Evolutionary conservation across 1,140 invertebrate species (phyloP).

Genomic region (Tribolium madens): DNA sequence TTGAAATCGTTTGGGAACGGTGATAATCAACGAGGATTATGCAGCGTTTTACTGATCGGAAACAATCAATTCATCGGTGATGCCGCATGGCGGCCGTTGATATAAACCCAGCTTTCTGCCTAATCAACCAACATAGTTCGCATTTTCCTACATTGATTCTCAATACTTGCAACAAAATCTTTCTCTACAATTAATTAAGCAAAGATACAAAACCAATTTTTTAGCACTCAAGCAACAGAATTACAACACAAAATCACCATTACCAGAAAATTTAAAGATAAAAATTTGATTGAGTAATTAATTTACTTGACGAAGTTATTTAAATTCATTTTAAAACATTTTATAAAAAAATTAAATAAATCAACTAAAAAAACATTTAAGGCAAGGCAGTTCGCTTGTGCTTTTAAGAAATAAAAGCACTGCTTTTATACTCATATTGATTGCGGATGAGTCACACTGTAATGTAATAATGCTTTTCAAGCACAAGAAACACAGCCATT

Average conservation of each 20-base stretch:
- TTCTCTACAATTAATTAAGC: conserved; percentile 5
- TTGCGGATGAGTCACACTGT: too few species aligned
- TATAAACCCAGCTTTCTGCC: conserved; percentile 27
- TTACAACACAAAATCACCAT: neutral
- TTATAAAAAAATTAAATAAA: too few species aligned
- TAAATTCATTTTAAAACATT: too few species aligned
- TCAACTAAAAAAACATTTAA: neutral
- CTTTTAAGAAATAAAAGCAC: too few species aligned
- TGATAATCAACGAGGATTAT: conserved; percentile 45
- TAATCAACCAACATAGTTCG: conserved; percentile 20
- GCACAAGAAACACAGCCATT: too few species aligned
- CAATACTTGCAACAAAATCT: neutral
- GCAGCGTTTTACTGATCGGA: conserved; percentile 40
- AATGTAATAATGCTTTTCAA: too few species aligned
- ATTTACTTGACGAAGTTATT: too few species aligned
- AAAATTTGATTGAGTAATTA: too few species aligned
- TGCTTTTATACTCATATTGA: too few species aligned
- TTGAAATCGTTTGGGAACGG: conserved; percentile 38
- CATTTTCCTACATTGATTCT: conserved; percentile 11
- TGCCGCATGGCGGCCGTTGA: conserved; percentile 33
- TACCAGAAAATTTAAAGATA: too few species aligned
- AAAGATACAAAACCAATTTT: conserved; percentile 2
- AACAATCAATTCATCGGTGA: conserved; percentile 44
- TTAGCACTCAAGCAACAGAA: neutral
- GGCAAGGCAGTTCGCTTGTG: too few species aligned